Conservation (phyloP, 2,113 vertebrate genomes). For the Crypturellus undulatus region DNA sequence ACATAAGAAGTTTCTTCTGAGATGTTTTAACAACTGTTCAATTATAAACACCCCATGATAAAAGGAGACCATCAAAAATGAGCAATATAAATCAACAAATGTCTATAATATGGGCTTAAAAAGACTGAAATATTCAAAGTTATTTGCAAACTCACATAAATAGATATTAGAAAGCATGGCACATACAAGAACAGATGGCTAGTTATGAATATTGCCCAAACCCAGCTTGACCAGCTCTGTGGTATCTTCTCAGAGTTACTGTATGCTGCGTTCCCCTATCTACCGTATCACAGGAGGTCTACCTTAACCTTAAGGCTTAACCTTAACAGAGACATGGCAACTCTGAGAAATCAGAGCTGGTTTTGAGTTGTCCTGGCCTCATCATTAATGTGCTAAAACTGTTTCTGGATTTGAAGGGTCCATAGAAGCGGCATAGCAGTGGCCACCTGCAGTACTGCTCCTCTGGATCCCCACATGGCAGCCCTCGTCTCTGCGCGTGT, state of each 20-base stretch:
- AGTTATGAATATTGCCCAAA: not conserved
- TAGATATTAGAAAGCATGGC: not conserved
- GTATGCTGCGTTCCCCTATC: not conserved
- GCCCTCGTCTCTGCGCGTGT: not conserved
- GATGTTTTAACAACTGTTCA: not conserved
- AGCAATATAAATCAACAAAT: not conserved
- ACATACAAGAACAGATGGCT: not conserved
- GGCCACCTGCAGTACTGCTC: not conserved
- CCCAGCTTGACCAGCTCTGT: not conserved
- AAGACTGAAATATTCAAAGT: not conserved
- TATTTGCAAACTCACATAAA: not conserved
- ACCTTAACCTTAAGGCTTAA: not conserved
- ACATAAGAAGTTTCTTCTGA: not conserved
- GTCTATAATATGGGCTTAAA: not conserved
- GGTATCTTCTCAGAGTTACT: not conserved
- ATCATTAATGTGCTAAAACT: not conserved
- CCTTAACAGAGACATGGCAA: not conserved
- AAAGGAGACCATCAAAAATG: not conserved
- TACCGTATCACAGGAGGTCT: rapidly evolving
- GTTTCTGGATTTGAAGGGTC: not conserved
- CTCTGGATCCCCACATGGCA: not conserved
- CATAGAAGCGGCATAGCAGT: not conserved
- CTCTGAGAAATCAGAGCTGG: not conserved
- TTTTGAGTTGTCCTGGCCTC: not conserved
- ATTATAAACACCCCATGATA: not conserved